Conservation (phyloP, 2,113 vertebrate genomes). For the Platycercus adscitus region DNA sequence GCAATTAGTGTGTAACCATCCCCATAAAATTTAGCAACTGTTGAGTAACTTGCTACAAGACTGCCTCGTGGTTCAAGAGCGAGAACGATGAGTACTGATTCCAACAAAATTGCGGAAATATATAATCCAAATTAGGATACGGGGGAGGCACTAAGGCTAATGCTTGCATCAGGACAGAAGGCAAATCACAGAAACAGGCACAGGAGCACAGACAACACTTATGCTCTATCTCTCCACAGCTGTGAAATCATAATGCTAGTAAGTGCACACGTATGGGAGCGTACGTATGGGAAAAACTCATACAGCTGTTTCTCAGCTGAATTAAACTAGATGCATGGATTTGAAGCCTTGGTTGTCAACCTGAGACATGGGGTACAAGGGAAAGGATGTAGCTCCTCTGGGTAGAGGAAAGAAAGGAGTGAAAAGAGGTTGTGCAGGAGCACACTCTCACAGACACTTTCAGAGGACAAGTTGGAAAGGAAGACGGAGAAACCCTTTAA, state of each 20-base stretch:
- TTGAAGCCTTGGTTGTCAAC: background rate
- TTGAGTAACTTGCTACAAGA: conserved; percentile 7
- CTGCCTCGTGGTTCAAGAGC: background rate
- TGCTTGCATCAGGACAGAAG: background rate
- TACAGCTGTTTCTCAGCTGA: background rate
- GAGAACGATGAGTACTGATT: background rate
- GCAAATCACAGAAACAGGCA: background rate
- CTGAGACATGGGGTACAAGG: background rate
- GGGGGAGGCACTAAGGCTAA: background rate
- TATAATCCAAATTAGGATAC: background rate
- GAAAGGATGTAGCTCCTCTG: background rate
- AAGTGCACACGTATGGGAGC: fast-evolving
- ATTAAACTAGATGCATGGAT: background rate
- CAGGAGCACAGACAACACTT: fast-evolving
- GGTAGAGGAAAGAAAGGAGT: fast-evolving
- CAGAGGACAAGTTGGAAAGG: background rate
- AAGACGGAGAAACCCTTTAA: fast-evolving
- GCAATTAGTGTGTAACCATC: background rate
- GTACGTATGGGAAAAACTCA: background rate
- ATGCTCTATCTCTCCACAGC: background rate
- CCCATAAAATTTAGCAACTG: background rate
- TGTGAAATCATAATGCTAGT: fast-evolving
- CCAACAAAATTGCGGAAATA: background rate
- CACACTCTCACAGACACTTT: fast-evolving
- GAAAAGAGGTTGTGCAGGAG: background rate